phyloP scores from a whole-genome alignment of 2,113 vertebrate species.

The Oryzias celebensis region DNA sequence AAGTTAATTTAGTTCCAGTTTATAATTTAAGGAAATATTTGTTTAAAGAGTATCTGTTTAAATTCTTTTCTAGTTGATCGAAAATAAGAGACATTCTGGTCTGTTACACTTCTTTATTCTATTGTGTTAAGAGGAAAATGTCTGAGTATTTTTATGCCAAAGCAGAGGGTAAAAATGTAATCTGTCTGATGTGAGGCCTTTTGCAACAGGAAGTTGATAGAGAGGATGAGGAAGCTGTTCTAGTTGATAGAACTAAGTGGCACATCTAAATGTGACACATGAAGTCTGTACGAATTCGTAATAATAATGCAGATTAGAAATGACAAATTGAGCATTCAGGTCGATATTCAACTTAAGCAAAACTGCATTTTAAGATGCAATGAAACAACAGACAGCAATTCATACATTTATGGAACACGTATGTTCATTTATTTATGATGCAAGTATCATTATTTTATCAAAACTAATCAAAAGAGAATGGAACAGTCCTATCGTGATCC shows the following conservation, averaged over 20 bases:
- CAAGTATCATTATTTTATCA: too few species aligned
- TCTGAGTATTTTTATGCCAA: too few species aligned
- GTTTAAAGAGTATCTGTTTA: too few species aligned
- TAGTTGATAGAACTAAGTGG: constrained; percentile 69
- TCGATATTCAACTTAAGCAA: neutral
- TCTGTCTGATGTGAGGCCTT: constrained; percentile 43
- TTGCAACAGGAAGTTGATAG: constrained; percentile 78
- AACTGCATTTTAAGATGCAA: neutral
- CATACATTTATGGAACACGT: neutral
- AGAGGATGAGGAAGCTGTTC: constrained; percentile 73
- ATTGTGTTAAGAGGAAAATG: too few species aligned
- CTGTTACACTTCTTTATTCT: too few species aligned
- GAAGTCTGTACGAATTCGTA: neutral
- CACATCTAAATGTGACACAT: constrained; percentile 18
- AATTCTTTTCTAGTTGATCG: too few species aligned
- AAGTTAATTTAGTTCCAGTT: too few species aligned
- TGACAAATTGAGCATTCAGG: neutral
- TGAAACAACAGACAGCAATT: neutral
- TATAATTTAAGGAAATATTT: too few species aligned
- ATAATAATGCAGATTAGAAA: constrained; percentile 1
- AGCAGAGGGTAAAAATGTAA: neutral
- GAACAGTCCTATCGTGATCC: too few species aligned
- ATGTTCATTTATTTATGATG: too few species aligned
- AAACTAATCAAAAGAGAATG: too few species aligned
- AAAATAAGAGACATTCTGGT: too few species aligned